A percentile compares a stretch with the other conserved stretches of the same genome.
These are phyloP conservation scores for Hylaeus anthracinus DNA, from an alignment of 1,140 invertebrate genomes.

Conservation along the genomic window DNA sequence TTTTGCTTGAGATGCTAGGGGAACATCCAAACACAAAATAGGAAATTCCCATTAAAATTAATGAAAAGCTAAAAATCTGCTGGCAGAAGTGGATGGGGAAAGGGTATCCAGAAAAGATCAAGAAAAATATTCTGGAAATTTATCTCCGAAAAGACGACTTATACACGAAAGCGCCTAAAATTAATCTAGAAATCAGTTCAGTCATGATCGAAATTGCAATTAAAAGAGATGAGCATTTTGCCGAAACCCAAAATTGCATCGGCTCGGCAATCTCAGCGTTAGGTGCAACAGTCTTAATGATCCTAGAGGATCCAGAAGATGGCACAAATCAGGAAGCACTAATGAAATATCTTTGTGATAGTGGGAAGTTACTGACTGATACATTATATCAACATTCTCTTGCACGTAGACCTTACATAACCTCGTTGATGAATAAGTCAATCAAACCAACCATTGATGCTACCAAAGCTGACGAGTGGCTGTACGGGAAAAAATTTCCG, in stretches of 20 bases:
- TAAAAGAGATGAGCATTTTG: constrained; percentile 55
- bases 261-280: constrained; percentile 23
- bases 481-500: constrained; percentile 9
- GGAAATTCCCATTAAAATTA: neutral
- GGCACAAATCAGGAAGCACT: neutral
- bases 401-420: constrained; percentile 24
- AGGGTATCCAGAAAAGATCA: constrained; percentile 41
- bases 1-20: too few relatives aligned
- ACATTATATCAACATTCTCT: constrained; percentile 16
- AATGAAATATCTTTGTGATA: constrained; percentile 1
- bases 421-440: neutral
- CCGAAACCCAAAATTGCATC: constrained; percentile 46
- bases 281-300: constrained; percentile 42
- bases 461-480: constrained; percentile 5
- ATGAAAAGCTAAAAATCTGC: constrained; percentile 26
- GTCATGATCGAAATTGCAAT: constrained; percentile 23
- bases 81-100: constrained; percentile 51
- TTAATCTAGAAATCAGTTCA: too few relatives aligned
- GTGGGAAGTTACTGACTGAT: constrained; percentile 16
- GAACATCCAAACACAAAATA: too few relatives aligned
- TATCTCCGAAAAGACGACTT: constrained; percentile 37
- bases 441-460: constrained; percentile 15
- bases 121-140: constrained; percentile 37
- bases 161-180: constrained; percentile 21
- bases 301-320: constrained; percentile 30